phyloP scores from a whole-genome alignment of 2,113 vertebrate genomes.

The Lamprologus sp. region DNA sequence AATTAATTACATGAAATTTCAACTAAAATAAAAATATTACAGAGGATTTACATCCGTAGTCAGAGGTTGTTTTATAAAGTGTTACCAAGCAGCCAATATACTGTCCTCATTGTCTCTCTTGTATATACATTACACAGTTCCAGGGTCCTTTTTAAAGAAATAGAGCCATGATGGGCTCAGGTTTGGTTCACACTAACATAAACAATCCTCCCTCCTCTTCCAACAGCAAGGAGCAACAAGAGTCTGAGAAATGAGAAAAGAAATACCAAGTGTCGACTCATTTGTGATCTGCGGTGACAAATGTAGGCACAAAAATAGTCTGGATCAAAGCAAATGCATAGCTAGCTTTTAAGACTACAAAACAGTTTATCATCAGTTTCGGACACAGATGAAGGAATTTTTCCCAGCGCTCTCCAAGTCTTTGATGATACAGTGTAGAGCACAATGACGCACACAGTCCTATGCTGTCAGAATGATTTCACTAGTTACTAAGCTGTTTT shows the following conservation, averaged over 20 bases:
- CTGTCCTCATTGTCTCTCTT: conserved; percentile 4
- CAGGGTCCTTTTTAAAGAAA: conserved; percentile 24
- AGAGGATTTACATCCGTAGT: neutral
- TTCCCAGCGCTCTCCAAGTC: neutral
- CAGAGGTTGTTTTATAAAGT: neutral
- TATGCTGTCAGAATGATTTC: neutral
- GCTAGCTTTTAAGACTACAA: neutral
- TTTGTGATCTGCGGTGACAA: conserved; percentile 3
- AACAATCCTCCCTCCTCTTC: conserved; percentile 39
- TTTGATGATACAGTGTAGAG: conserved; percentile 14
- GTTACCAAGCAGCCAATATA: neutral
- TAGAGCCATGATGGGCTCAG: conserved; percentile 14
- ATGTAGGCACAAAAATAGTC: conserved; percentile 5
- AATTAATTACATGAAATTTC: neutral
- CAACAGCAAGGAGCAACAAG: neutral
- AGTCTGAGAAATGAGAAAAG: conserved; percentile 9
- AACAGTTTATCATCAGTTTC: neutral
- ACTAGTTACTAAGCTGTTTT: neutral
- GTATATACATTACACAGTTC: neutral
- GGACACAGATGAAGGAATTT: neutral
- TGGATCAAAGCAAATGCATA: conserved; percentile 11
- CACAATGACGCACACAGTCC: neutral
- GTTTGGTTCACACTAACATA: conserved; percentile 43
- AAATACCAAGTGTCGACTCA: conserved; percentile 2
- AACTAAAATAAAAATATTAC: neutral